Conservation (phyloP, 2,888 invertebrate species). For the Eustalomyia histrio region DNA sequence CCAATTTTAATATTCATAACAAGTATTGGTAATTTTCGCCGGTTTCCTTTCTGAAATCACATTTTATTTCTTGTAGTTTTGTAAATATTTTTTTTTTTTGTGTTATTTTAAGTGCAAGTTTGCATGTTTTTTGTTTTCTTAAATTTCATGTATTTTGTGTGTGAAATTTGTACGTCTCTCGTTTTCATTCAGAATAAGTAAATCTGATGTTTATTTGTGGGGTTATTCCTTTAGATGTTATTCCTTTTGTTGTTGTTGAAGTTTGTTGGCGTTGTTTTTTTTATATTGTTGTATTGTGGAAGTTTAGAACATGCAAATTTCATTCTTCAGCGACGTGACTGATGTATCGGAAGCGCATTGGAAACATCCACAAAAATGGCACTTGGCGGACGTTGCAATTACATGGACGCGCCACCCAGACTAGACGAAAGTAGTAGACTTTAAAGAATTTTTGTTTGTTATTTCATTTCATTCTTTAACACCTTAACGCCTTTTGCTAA, state of each 20-base stretch:
- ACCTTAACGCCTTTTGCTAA: slow-evolving; percentile 51
- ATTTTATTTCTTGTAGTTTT: slow-evolving; percentile 60
- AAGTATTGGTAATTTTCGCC: slow-evolving; percentile 74
- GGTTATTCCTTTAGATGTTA: slow-evolving; percentile 25
- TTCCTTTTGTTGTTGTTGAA: background rate
- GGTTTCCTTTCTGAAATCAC: slow-evolving; percentile 70
- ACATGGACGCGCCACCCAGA: slow-evolving; percentile 69
- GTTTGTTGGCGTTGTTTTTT: slow-evolving; percentile 16
- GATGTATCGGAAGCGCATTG: slow-evolving; percentile 64
- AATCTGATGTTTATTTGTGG: slow-evolving; percentile 49
- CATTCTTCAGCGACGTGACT: slow-evolving; percentile 62
- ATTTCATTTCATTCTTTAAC: slow-evolving; percentile 41
- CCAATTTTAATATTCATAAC: slow-evolving; percentile 73
- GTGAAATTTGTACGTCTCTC: slow-evolving; percentile 31
- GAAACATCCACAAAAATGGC: slow-evolving; percentile 61
- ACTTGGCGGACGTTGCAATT: slow-evolving; percentile 68
- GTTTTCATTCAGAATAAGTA: slow-evolving; percentile 37
- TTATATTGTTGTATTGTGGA: slow-evolving; percentile 24
- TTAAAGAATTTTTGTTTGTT: slow-evolving; percentile 53
- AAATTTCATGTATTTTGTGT: slow-evolving; percentile 29
- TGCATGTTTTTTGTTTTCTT: slow-evolving; percentile 14
- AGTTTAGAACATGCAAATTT: slow-evolving; percentile 64
- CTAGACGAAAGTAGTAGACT: slow-evolving; percentile 67
- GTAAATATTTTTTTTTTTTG: slow-evolving; percentile 32
- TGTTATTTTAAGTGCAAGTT: slow-evolving; percentile 49